A percentile compares a stretch with the other conserved stretches of the same genome.
Conservation (phyloP, 2,888 invertebrate species). For the Caenorhabditis angaria region DNA sequence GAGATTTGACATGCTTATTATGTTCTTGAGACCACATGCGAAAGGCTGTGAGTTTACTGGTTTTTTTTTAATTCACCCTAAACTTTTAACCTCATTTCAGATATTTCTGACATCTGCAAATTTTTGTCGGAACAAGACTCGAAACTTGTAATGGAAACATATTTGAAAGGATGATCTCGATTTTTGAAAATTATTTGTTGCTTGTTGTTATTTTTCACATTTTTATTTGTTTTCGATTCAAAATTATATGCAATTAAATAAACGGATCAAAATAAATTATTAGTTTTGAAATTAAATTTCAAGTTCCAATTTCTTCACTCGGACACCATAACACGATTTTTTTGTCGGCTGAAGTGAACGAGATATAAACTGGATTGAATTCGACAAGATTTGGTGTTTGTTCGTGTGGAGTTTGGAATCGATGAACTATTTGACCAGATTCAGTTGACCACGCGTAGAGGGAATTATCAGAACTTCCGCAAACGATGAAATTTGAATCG, state of each 20-base stretch:
- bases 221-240: no score
- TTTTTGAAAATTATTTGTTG: no score
- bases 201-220: no score
- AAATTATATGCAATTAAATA: no score
- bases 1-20: slow-evolving; percentile 47
- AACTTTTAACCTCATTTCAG: background rate
- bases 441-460: slow-evolving; percentile 90
- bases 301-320: no score
- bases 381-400: slow-evolving; percentile 1
- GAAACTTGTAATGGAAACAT: slow-evolving; percentile 6
- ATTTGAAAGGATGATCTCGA: background rate
- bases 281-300: no score
- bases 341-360: background rate
- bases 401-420: background rate
- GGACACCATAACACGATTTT: no score
- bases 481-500: slow-evolving; percentile 96
- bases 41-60: slow-evolving; percentile 16
- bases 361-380: background rate
- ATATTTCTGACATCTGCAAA: slow-evolving; percentile 11
- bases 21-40: slow-evolving; percentile 39
- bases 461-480: slow-evolving; percentile 94
- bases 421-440: background rate
- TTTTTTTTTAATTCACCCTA: background rate
- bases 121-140: slow-evolving; percentile 11
- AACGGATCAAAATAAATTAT: no score